phyloP scores from a whole-genome alignment of 2,113 vertebrate genomes.

The Myiopsitta monachus region DNA sequence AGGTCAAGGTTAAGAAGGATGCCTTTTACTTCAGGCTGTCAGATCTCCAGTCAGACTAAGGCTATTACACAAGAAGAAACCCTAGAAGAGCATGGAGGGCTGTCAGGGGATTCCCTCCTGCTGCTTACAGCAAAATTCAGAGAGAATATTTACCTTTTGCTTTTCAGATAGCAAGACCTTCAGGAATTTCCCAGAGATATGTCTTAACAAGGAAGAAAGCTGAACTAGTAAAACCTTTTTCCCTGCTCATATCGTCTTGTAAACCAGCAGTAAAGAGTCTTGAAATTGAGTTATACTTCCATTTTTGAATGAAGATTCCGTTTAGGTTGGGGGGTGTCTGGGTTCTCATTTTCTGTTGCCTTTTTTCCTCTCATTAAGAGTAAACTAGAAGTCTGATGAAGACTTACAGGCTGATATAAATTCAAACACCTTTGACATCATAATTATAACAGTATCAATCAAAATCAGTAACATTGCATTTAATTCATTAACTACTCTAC shows the following conservation, averaged over 20 bases:
- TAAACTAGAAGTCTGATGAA: not conserved
- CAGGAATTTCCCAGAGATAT: not conserved
- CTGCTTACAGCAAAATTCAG: not conserved
- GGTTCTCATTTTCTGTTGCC: not conserved
- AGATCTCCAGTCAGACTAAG: not conserved
- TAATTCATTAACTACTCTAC: not conserved
- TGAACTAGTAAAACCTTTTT: not conserved
- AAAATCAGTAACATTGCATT: not conserved
- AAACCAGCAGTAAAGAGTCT: not conserved
- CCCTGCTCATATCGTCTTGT: not conserved
- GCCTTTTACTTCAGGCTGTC: not conserved
- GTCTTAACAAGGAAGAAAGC: not conserved
- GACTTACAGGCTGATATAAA: not conserved
- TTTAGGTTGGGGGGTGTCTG: not conserved
- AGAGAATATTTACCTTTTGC: not conserved
- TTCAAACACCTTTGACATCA: not conserved
- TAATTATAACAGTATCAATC: constrained; percentile 29
- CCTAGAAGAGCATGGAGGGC: not conserved
- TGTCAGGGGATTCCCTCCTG: not conserved
- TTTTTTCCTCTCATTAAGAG: not conserved
- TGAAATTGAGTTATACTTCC: not conserved
- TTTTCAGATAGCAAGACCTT: not conserved
- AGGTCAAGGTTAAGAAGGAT: not conserved
- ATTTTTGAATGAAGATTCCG: not conserved
- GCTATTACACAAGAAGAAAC: not conserved